Base-by-base conservation (phyloP, 2,113 vertebrate species). In the Boulengeromyrus knoepffleri region DNA sequence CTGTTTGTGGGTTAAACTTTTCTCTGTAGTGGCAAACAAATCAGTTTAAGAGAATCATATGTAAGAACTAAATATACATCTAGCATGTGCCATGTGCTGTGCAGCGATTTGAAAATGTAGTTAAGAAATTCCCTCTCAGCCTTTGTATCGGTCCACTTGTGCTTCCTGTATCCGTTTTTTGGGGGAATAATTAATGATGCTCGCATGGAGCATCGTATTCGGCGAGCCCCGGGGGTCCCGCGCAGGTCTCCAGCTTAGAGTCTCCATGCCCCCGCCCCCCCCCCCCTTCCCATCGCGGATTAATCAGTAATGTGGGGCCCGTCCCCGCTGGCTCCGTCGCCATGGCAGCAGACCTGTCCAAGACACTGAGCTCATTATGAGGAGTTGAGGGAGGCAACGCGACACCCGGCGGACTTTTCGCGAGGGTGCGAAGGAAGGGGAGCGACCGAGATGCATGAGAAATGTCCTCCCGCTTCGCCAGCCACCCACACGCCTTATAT, bases 341-440 rank as follows among this genome's bases (percentile, higher is more conserved):
- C 92, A 95, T 95, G 93, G 93, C 91, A 94, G 93, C 94, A 90
- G 89, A 5, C 62, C 90, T 89, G 90, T 91, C n/a, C 89, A 93
- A 91, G 92, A 95, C 93, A 95, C 90, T 93, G 91, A 91, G 89
- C 87, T 89, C 88, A 92, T 95, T 95, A 94, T 95, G 92, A 89
- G 88, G 87, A 90, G 87, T 93, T 21, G 12, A 85, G 77, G 42
- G 17, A 89, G 52, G 89, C 7, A 62, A 89, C 77, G 13, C 2
- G 52, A 85, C 66, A 85, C 77, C 36, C 52, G 15, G 49, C 36
- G 52, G 49, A 89, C 70, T 42, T 83, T 89, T 45, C 39, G 31
- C 15, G 49, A 3, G 74, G 46, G 15, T 36, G 66, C 19, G 36
- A 58, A 27, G 49, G 4, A 53, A 50, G 2, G 74, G 9, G 58